phyloP scores from a whole-genome alignment of 2,797 vertebrate species.

The Lagocephalus sceleratus region DNA sequence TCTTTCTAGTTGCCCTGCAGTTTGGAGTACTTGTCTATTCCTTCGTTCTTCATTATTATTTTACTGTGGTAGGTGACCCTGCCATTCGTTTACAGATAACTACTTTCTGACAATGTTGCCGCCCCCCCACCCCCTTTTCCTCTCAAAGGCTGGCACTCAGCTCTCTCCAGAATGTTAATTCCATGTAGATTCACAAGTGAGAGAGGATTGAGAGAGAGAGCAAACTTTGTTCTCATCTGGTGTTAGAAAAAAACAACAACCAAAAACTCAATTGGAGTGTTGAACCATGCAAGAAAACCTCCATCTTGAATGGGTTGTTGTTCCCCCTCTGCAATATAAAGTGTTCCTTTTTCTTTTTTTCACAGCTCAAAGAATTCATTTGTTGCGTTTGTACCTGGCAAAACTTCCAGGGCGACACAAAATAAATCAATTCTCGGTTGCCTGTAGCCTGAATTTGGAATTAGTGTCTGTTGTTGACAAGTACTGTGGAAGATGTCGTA shows the following conservation, averaged over 20 bases:
- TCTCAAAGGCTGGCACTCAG: slow-evolving; percentile 59
- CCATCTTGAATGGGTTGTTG: no score
- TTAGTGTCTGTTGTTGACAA: slow-evolving; percentile 54
- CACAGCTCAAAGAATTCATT: slow-evolving; percentile 39
- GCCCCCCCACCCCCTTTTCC: slow-evolving; percentile 28
- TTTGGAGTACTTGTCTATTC: slow-evolving; percentile 40
- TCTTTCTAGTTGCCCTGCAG: slow-evolving; percentile 46
- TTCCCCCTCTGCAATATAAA: no score
- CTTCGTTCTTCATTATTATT: slow-evolving; percentile 74
- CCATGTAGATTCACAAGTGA: slow-evolving; percentile 58
- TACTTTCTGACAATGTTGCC: slow-evolving; percentile 71
- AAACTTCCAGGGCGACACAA: slow-evolving; percentile 62
- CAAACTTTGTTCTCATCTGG: slow-evolving; percentile 37
- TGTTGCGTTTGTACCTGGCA: slow-evolving; percentile 56
- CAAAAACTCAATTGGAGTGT: slow-evolving; percentile 66
- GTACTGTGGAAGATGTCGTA: no score
- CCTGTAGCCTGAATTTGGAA: slow-evolving; percentile 59
- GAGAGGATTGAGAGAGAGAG: slow-evolving; percentile 43
- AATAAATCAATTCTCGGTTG: slow-evolving; percentile 59
- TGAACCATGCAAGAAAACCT: slow-evolving; percentile 46
- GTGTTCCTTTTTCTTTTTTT: slow-evolving; percentile 15
- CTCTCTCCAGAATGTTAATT: slow-evolving; percentile 75
- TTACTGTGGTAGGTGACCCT: slow-evolving; percentile 67
- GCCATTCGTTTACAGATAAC: slow-evolving; percentile 78
- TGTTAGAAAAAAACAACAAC: slow-evolving; percentile 45